Evolutionary conservation across 2,113 vertebrate species (phyloP).

Genomic region (Sigmodon hispidus): DNA sequence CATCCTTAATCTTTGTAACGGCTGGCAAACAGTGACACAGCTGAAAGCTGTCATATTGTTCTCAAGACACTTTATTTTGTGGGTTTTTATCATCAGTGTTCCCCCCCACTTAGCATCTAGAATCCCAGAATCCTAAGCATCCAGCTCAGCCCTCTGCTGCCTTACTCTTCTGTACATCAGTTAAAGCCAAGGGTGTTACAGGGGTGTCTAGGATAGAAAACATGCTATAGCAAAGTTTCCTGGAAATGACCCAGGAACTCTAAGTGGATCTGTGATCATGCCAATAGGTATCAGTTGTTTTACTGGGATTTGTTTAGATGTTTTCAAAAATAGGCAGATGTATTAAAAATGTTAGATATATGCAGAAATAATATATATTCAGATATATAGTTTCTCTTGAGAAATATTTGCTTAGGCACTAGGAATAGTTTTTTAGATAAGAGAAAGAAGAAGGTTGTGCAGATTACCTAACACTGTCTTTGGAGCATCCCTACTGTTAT

Average conservation of each 20-base stretch:
- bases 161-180: background rate
- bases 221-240: background rate
- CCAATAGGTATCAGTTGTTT: background rate
- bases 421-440: slow-evolving; percentile 16
- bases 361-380: background rate
- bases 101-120: too few species aligned
- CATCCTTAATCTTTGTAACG: background rate
- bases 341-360: background rate
- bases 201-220: background rate
- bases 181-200: background rate
- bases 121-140: background rate
- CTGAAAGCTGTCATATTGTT: background rate
- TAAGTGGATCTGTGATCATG: background rate
- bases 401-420: background rate
- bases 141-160: background rate
- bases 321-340: background rate
- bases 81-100: background rate
- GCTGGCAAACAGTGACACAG: background rate
- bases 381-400: slow-evolving; percentile 1
- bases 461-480: background rate
- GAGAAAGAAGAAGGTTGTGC: background rate
- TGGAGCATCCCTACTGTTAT: background rate
- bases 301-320: background rate
- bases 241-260: background rate
- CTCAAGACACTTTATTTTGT: background rate